Conservation (phyloP, 2,113 vertebrate genomes). For the Coreoperca whiteheadi region DNA sequence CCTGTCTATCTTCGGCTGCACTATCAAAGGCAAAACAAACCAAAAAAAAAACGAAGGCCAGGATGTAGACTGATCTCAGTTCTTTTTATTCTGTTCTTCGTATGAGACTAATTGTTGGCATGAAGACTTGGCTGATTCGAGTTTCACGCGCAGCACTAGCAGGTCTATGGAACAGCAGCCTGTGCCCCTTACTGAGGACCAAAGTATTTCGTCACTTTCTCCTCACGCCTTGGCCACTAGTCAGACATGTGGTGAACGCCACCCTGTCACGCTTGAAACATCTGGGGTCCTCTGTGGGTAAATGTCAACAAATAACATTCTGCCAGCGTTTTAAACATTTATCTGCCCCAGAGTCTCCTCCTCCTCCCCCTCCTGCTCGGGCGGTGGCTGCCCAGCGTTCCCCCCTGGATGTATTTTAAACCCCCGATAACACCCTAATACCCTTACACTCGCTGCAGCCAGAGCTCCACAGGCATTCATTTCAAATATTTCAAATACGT, state of each 20-base stretch:
- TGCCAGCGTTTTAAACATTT: conserved; percentile 77
- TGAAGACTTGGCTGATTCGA: conserved; percentile 3
- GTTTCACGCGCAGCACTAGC: conserved; percentile 20
- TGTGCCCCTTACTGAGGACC: conserved; percentile 58
- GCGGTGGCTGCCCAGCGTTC: conserved; percentile 42
- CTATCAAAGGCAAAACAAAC: no score
- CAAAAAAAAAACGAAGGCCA: not conserved
- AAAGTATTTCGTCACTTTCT: conserved; percentile 34
- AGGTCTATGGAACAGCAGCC: conserved; percentile 31
- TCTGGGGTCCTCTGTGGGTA: conserved; percentile 69
- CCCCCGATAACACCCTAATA: conserved; percentile 68
- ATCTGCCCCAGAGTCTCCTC: conserved; percentile 56
- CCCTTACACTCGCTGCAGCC: conserved; percentile 45
- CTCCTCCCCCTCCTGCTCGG: not conserved
- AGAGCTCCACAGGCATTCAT: conserved; percentile 44
- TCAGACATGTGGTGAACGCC: conserved; percentile 51
- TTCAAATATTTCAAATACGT: conserved; percentile 48
- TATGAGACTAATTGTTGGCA: not conserved
- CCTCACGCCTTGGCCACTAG: conserved; percentile 21
- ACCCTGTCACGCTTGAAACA: conserved; percentile 73
- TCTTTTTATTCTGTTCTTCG: not conserved
- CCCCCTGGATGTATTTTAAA: conserved; percentile 65
- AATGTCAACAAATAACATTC: conserved; percentile 79
- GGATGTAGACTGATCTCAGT: not conserved
- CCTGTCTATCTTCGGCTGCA: no score